phyloP scores from a whole-genome alignment of 30 jellyfish, hydroid and myxozoan genomes.

The Chrysaora quinquecirrha region DNA sequence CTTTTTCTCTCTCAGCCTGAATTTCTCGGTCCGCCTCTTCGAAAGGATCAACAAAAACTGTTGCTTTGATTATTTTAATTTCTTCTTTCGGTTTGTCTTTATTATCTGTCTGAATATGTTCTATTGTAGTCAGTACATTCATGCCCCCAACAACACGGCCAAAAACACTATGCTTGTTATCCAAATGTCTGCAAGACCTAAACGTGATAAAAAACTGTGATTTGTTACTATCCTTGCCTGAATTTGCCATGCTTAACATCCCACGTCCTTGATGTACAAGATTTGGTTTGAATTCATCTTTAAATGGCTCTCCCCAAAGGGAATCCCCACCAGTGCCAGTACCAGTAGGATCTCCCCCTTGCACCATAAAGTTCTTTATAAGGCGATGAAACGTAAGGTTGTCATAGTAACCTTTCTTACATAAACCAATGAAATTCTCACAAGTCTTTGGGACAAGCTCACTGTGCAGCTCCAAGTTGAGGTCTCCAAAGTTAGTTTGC shows the following conservation, averaged over 20 bases:
- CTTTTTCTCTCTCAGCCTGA: neutral
- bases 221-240: conserved; percentile 90
- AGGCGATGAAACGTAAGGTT: conserved; percentile 90
- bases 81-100: conserved; percentile 78
- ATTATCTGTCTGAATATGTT: conserved; percentile 66
- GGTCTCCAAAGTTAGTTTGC: conserved; percentile 82
- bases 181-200: conserved; percentile 94
- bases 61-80: conserved; percentile 47
- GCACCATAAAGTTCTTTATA: conserved; percentile 93
- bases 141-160: conserved; percentile 99
- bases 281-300: conserved; percentile 89
- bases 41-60: conserved; percentile 92
- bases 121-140: conserved; percentile 76
- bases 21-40: conserved; percentile 92
- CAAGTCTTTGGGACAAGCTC: conserved; percentile 94
- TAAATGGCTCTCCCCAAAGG: conserved; percentile 87
- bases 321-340: conserved; percentile 99
- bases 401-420: conserved; percentile 79
- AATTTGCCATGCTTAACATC: conserved; percentile 95
- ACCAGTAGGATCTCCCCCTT: conserved; percentile 99
- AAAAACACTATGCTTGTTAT: conserved; percentile 87
- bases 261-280: conserved; percentile 98
- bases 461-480: conserved; percentile 88
- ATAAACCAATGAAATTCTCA: conserved; percentile 85
- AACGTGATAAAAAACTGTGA: conserved; percentile 97